Conservation (phyloP, 2,113 vertebrate genomes). For the Sarotherodon lohbergeri region DNA sequence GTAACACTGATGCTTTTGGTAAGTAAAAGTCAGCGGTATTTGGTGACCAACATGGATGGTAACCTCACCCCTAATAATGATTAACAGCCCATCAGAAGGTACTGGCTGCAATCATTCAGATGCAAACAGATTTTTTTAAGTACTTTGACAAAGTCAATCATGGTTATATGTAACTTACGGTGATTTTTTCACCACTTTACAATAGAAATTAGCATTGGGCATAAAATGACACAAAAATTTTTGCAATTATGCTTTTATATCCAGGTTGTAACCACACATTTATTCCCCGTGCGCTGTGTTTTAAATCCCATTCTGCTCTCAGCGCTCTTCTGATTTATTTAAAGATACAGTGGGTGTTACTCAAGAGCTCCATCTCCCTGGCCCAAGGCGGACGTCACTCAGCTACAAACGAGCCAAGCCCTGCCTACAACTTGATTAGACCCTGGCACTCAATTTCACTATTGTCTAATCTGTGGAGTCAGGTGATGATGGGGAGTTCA, state of each 20-base stretch:
- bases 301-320: constrained; percentile 1
- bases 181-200: not conserved
- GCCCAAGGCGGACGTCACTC: not conserved
- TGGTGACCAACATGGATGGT: not conserved
- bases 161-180: not conserved
- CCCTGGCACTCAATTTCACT: constrained; percentile 37
- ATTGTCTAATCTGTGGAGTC: constrained; percentile 39
- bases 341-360: constrained; percentile 14
- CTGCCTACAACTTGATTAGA: constrained; percentile 30
- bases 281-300: not conserved
- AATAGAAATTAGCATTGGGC: not conserved
- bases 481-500: constrained; percentile 34
- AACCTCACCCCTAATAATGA: not conserved
- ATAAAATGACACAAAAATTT: not conserved
- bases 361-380: constrained; percentile 1
- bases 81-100: not conserved
- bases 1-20: not conserved
- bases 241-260: not conserved
- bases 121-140: not conserved
- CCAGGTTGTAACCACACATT: not conserved
- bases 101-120: not conserved
- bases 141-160: not conserved
- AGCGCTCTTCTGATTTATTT: constrained; percentile 22
- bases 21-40: not conserved
- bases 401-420: constrained; percentile 1